These are phyloP conservation scores for Brachypodius melanocephalos DNA, from an alignment of 2,113 vertebrate genomes.

Conservation along the genomic window DNA sequence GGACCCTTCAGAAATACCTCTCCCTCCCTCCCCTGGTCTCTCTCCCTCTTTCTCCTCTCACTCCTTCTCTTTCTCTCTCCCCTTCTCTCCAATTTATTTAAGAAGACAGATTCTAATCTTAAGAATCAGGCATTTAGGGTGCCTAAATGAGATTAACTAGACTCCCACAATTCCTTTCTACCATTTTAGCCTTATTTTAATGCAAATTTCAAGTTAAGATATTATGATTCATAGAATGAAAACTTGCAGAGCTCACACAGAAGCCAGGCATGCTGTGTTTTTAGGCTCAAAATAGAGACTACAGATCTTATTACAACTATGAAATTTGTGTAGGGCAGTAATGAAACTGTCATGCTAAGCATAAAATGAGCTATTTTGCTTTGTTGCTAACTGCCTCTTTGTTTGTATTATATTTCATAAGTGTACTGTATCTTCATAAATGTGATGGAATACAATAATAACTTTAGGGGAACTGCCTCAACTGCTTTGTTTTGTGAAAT, in stretches of 20 bases:
- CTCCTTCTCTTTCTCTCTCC: background rate
- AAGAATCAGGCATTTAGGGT: background rate
- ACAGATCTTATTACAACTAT: slow-evolving; percentile 58
- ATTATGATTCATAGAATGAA: slow-evolving; percentile 48
- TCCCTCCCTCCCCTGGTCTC: no score
- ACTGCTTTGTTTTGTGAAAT: slow-evolving; percentile 43
- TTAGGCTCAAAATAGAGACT: slow-evolving; percentile 65
- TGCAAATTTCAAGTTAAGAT: background rate
- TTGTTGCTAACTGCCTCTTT: slow-evolving; percentile 65
- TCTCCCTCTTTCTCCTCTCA: no score
- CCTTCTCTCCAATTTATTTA: background rate
- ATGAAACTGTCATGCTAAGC: slow-evolving; percentile 68
- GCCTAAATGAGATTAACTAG: background rate
- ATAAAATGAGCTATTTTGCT: slow-evolving; percentile 56
- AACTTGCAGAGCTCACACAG: background rate
- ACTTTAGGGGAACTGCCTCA: slow-evolving; percentile 22
- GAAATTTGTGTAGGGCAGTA: slow-evolving; percentile 63
- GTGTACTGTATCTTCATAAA: slow-evolving; percentile 54
- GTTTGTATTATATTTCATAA: slow-evolving; percentile 59
- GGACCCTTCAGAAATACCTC: background rate
- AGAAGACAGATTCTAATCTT: background rate
- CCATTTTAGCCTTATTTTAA: background rate
- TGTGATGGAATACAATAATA: slow-evolving; percentile 72
- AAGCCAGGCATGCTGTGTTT: slow-evolving; percentile 31
- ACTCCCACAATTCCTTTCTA: background rate